Percentiles rank a stretch among this genome's conserved stretches.
phyloP scores from a whole-genome alignment of 2,113 vertebrate species.

The Pardalotus punctatus region DNA sequence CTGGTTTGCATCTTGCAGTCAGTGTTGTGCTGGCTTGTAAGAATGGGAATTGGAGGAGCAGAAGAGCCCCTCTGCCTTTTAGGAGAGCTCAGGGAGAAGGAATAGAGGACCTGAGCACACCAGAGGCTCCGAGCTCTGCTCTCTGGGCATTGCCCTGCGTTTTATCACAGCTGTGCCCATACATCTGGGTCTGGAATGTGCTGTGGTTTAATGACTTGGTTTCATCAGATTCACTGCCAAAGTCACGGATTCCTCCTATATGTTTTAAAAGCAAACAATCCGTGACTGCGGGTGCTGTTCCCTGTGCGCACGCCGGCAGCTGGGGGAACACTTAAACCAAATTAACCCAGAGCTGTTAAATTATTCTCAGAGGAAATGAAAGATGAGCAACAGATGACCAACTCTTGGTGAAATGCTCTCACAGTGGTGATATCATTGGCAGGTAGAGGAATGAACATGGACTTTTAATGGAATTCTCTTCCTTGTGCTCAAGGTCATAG shows the following conservation, averaged over 20 bases:
- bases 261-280: constrained; percentile 19
- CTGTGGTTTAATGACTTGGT: background rate
- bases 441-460: background rate
- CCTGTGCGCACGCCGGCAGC: background rate
- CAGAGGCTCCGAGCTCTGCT: background rate
- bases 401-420: background rate
- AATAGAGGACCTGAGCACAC: no score
- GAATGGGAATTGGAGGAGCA: background rate
- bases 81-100: background rate
- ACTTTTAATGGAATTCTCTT: background rate
- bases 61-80: background rate
- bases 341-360: background rate
- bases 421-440: background rate
- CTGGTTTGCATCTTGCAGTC: background rate
- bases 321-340: background rate
- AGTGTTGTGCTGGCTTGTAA: background rate
- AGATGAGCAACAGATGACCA: background rate
- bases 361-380: background rate
- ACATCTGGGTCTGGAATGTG: background rate
- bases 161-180: background rate
- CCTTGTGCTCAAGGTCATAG: background rate
- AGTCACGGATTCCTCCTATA: background rate
- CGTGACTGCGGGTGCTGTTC: background rate
- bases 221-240: background rate
- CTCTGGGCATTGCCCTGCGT: fast-evolving